Evolutionary conservation across 2,888 invertebrate species (phyloP).

Genomic region (Ophraella communa): DNA sequence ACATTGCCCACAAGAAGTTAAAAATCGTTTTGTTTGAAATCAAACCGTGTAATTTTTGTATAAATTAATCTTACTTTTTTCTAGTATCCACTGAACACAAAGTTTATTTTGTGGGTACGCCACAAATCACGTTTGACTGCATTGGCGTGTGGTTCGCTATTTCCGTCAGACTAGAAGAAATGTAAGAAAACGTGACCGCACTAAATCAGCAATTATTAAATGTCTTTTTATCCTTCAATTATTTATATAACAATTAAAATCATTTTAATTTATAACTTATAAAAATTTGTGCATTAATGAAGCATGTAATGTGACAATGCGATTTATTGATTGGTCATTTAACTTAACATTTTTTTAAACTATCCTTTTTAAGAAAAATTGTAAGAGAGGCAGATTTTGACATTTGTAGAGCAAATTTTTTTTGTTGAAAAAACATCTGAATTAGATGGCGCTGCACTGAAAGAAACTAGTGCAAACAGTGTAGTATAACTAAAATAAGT

Average conservation of each 20-base stretch:
- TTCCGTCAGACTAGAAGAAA: conserved; percentile 16
- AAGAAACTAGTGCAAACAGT: too few relatives aligned
- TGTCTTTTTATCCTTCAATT: not conserved
- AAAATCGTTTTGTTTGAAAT: not conserved
- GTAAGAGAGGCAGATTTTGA: too few relatives aligned
- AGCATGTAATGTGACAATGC: not conserved
- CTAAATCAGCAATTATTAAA: not conserved
- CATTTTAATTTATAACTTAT: not conserved
- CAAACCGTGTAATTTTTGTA: conserved; percentile 1
- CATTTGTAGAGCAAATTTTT: too few relatives aligned
- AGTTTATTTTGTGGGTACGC: conserved; percentile 3
- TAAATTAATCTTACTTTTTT: conserved; percentile 10
- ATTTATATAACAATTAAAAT: not conserved
- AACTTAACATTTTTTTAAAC: too few relatives aligned
- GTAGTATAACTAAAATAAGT: too few relatives aligned
- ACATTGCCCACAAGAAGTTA: not conserved
- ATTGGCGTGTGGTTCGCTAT: conserved; percentile 3
- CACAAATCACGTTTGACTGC: conserved; percentile 14
- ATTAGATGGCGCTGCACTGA: too few relatives aligned
- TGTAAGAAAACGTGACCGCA: conserved; percentile 5
- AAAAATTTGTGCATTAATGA: not conserved
- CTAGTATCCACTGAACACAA: not conserved
- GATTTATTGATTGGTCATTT: too few relatives aligned
- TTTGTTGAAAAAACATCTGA: too few relatives aligned
- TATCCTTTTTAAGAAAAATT: too few relatives aligned